Conservation (phyloP, 2,888 invertebrate species). For the Pterobdella sp. region DNA sequence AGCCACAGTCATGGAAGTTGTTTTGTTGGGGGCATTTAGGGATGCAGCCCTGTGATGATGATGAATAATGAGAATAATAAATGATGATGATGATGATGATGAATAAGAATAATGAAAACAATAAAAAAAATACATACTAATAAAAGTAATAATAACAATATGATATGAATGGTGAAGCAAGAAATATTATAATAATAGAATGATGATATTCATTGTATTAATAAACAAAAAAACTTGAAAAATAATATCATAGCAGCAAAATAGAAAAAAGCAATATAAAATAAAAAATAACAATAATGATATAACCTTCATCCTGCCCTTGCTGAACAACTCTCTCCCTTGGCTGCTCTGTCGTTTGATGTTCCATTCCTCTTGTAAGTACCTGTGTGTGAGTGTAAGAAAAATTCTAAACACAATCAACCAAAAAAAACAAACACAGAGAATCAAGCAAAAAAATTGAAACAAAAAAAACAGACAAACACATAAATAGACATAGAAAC, state of each 20-base stretch:
- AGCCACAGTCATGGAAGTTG: constrained; percentile 92
- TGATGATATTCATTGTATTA: no score
- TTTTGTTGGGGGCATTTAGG: constrained; percentile 94
- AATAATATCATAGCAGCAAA: no score
- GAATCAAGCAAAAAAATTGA: not conserved
- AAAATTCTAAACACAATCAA: not conserved
- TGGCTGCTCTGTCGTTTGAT: not conserved
- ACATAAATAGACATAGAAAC: not conserved
- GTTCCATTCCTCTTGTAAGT: constrained; percentile 14
- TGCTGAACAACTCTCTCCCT: not conserved
- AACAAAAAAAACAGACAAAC: not conserved
- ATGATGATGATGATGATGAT: no score
- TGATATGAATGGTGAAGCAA: no score
- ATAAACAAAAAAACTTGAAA: no score
- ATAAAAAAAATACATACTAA: no score
- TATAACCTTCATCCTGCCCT: constrained; percentile 7
- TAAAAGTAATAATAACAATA: no score
- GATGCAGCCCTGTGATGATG: constrained; percentile 63
- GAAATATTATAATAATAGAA: no score
- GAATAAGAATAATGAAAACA: no score
- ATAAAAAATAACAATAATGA: no score
- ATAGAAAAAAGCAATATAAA: no score
- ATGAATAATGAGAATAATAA: no score
- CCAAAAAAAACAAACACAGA: not conserved
- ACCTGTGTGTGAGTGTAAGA: not conserved